phyloP scores from a whole-genome alignment of 37 sponge, comb jelly and placozoan species.

The Hormiphora californensis region DNA sequence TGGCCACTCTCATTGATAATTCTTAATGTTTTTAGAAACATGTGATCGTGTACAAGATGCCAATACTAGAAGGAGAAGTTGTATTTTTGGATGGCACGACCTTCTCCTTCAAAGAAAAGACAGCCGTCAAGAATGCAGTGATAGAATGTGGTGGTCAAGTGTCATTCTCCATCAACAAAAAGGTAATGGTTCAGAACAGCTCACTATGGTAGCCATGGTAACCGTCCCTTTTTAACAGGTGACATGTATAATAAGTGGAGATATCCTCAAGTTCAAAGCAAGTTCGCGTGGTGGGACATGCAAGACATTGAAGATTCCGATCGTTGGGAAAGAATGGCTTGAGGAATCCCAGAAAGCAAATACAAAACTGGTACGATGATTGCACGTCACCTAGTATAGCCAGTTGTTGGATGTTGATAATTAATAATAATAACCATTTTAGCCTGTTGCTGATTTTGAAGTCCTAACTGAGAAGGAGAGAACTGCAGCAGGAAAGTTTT shows the following conservation, averaged over 20 bases:
- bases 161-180: constrained; percentile 85
- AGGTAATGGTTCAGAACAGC: constrained; percentile 66
- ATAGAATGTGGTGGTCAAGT: constrained; percentile 68
- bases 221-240: background rate
- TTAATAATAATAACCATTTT: no score
- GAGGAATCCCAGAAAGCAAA: background rate
- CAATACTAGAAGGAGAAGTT: background rate
- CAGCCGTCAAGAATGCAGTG: background rate
- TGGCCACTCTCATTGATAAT: no score
- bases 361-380: constrained; percentile 16
- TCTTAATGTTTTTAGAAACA: no score
- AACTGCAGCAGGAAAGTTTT: no score
- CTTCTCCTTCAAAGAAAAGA: background rate
- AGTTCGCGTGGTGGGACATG: background rate
- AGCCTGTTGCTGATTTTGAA: no score
- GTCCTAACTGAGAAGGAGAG: no score
- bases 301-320: background rate
- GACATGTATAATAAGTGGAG: background rate
- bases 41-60: no score
- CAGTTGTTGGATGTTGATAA: no score
- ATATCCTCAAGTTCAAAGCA: constrained; percentile 5
- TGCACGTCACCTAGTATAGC: no score
- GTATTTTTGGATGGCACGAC: background rate
- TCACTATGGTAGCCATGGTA: no score
- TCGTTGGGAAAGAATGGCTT: background rate